Evolutionary conservation across 2,888 invertebrate genomes (phyloP).

Genomic region (Gymnosoma rotundatum): DNA sequence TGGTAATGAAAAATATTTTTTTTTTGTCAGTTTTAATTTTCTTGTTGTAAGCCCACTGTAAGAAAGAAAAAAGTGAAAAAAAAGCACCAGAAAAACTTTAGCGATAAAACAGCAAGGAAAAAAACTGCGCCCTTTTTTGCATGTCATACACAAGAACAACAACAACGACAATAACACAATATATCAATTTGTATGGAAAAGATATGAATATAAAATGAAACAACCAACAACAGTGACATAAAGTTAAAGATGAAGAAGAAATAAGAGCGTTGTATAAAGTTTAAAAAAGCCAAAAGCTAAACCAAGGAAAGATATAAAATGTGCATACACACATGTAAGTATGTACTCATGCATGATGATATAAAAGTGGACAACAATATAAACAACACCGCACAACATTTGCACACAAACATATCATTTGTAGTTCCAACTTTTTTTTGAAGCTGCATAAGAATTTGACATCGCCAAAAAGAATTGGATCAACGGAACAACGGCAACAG

Average conservation of each 20-base stretch:
- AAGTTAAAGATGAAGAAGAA: constrained; percentile 53
- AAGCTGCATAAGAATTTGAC: constrained; percentile 50
- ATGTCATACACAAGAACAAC: constrained; percentile 35
- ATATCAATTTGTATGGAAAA: constrained; percentile 69
- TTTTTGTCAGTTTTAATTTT: background rate
- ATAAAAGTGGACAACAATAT: constrained; percentile 54
- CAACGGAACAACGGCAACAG: constrained; percentile 56
- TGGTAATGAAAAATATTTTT: no score
- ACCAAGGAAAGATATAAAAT: constrained; percentile 29
- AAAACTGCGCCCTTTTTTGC: constrained; percentile 71
- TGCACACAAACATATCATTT: background rate
- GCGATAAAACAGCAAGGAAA: constrained; percentile 64
- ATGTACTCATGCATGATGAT: background rate
- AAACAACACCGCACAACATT: constrained; percentile 16
- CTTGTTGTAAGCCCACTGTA: constrained; percentile 42
- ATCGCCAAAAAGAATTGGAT: constrained; percentile 68
- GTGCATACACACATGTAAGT: background rate
- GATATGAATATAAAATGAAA: constrained; percentile 71
- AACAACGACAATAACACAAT: constrained; percentile 32
- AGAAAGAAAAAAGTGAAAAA: constrained; percentile 26
- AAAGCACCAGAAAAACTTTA: constrained; percentile 41
- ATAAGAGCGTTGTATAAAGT: constrained; percentile 44
- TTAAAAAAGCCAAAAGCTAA: constrained; percentile 17
- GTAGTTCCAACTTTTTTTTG: background rate
- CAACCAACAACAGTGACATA: constrained; percentile 63